Evolutionary conservation across 1,140 invertebrate genomes (phyloP).

Genomic region (Drosophila prosaltans): DNA sequence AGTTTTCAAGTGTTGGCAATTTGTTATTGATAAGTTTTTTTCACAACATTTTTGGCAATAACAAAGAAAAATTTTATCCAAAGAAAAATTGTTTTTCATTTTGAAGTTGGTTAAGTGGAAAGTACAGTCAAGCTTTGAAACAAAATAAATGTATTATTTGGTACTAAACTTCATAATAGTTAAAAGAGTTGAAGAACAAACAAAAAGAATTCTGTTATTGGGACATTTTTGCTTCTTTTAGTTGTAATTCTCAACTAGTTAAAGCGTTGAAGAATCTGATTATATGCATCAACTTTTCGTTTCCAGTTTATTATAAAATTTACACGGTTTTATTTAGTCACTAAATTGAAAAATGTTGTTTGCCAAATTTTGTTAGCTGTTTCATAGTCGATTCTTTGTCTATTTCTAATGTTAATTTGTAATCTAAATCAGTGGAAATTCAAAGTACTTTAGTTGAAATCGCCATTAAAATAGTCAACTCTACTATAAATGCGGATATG

Average conservation of each 20-base stretch:
- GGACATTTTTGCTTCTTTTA: no score
- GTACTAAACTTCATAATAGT: no score
- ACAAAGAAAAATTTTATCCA: not conserved
- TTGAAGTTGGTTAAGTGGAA: not conserved
- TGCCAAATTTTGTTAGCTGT: not conserved
- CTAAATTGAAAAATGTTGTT: no score
- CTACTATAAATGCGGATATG: not conserved
- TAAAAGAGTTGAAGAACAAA: no score
- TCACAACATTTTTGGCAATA: not conserved
- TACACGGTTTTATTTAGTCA: no score
- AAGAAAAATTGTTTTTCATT: not conserved
- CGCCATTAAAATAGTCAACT: not conserved
- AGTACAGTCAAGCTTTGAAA: not conserved
- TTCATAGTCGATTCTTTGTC: not conserved
- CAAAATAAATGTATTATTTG: no score
- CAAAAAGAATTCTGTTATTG: no score
- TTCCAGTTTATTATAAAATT: no score
- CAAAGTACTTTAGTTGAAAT: not conserved
- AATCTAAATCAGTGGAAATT: not conserved
- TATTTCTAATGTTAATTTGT: not conserved
- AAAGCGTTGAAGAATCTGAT: no score
- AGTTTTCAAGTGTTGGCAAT: not conserved
- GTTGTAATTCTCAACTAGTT: no score
- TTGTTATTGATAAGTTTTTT: constrained; percentile 12
- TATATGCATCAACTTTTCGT: no score